These are phyloP conservation scores for Ceratosolen solmsi DNA, from an alignment of 1,140 invertebrate species.

Conservation along the genomic window DNA sequence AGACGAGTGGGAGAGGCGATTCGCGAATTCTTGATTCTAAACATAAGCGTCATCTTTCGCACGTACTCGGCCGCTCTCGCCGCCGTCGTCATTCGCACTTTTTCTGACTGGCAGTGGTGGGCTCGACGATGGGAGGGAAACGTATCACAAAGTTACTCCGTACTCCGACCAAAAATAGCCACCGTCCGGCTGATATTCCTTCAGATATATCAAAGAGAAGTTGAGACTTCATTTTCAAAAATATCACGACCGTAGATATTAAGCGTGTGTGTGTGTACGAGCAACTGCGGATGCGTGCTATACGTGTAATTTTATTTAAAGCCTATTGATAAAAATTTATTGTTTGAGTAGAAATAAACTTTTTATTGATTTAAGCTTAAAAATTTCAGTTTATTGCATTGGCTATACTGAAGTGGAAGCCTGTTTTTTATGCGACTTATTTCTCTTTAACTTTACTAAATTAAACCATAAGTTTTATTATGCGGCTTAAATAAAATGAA, in stretches of 20 bases:
- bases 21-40: constrained; percentile 66
- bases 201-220: constrained; percentile 13
- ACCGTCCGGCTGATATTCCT: constrained; percentile 2
- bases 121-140: not conserved
- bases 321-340: no score
- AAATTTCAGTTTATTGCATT: no score
- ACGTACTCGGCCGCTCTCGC: not conserved
- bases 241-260: not conserved
- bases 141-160: constrained; percentile 24
- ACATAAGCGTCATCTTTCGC: constrained; percentile 64
- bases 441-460: no score
- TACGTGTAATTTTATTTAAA: no score
- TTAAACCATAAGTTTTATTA: no score
- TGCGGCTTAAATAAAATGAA: no score
- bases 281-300: not conserved
- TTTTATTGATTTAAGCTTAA: no score
- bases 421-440: no score
- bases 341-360: no score
- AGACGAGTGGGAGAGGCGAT: constrained; percentile 51
- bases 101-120: not conserved
- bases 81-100: not conserved
- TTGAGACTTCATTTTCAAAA: not conserved
- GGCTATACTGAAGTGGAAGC: no score
- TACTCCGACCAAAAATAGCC: constrained; percentile 38
- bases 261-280: not conserved